These are phyloP conservation scores for Porites lutea DNA, from an alignment of 64 coral and sea anemone species.

Conservation along the genomic window DNA sequence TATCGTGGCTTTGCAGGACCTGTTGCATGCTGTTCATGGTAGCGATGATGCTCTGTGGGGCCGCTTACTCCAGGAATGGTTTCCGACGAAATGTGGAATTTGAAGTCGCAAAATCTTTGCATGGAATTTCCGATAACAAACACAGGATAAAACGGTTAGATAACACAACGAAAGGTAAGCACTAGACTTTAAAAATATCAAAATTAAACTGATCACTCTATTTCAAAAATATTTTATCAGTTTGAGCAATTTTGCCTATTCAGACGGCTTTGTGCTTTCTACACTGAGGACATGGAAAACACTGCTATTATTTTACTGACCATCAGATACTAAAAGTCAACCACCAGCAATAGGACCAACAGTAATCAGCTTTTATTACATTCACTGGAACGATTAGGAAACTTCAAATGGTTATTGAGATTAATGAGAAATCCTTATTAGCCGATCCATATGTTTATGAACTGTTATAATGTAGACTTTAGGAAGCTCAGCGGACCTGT, in stretches of 20 bases:
- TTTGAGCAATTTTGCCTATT: background rate
- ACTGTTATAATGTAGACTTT: no score
- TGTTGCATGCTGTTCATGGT: background rate
- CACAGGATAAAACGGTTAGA: background rate
- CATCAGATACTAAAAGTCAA: background rate
- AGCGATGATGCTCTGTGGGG: background rate
- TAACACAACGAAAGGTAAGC: background rate
- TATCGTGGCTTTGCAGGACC: background rate
- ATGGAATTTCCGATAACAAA: background rate
- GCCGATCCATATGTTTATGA: no score
- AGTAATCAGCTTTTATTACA: no score
- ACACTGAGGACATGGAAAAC: background rate
- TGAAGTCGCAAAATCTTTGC: background rate
- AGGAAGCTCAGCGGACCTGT: no score
- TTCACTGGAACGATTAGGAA: no score
- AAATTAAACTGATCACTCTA: no score
- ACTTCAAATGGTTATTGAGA: no score
- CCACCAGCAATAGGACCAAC: no score
- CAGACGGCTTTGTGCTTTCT: no score
- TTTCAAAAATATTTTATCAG: background rate
- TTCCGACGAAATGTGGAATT: background rate
- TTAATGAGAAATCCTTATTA: no score
- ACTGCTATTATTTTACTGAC: background rate
- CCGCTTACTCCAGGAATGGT: background rate
- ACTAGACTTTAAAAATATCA: background rate